A percentile compares a stretch with the other conserved stretches of the same genome.
Evolutionary conservation across 2,888 invertebrate genomes (phyloP).

Genomic region (Acrobasis consociella): DNA sequence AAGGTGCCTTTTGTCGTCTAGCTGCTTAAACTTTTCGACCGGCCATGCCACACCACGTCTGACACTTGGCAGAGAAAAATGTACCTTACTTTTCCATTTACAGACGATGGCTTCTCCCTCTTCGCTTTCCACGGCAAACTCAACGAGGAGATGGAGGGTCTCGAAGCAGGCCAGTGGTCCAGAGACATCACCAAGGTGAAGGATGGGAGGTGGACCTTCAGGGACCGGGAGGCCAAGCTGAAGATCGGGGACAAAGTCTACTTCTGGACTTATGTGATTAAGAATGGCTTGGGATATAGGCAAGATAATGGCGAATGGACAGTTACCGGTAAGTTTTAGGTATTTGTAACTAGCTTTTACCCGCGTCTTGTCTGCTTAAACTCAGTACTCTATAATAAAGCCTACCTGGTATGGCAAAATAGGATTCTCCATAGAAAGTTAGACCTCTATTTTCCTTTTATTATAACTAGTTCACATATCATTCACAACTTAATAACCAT

Average conservation of each 20-base stretch:
- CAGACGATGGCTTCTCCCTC: constrained; percentile 83
- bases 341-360: no score
- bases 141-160: constrained; percentile 87
- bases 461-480: no score
- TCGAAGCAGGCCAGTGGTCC: constrained; percentile 87
- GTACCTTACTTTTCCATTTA: not conserved
- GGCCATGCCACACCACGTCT: no score
- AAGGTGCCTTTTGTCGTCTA: no score
- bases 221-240: constrained; percentile 81
- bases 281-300: constrained; percentile 87
- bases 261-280: constrained; percentile 89
- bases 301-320: constrained; percentile 84
- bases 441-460: no score
- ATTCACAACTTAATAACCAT: no score
- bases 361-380: no score
- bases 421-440: no score
- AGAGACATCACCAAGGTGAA: constrained; percentile 84
- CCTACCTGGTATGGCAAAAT: no score
- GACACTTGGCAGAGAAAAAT: no score
- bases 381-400: not conserved
- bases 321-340: constrained; percentile 68
- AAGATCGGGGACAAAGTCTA: constrained; percentile 86
- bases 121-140: constrained; percentile 84
- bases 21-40: no score
- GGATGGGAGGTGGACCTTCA: constrained; percentile 86